Base-by-base conservation (phyloP, 1,140 invertebrate species). In the Calephelis nemesis region DNA sequence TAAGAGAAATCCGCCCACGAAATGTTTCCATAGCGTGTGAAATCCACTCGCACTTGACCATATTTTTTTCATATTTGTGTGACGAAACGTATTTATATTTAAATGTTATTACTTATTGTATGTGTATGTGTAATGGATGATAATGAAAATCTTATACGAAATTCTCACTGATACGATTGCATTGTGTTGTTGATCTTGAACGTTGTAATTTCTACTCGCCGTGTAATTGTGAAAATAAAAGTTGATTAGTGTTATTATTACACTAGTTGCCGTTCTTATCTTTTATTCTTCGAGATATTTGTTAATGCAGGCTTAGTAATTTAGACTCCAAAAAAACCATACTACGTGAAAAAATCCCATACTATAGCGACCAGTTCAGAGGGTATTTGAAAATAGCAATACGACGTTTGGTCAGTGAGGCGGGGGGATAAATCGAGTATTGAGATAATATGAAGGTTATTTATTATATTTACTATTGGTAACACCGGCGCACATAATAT, bases 161-260 rank as follows among this genome's bases (percentile, higher is more conserved):
- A 30, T 58, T 58, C 54, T 58, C 54, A 58, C 30, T 58, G 54
- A 7, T 7, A 10, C 10, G 54, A 58, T 58, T 58, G 30, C 54
- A 58, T 58, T 58, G 54, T 58, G 30, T 58, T 58, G 54, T 58
- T 58, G 54, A 19, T 58, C 54, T 58, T 58, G 54, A 58, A 58
- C 54, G 54, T 39, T 30, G 54, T 58, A 58, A 58, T 58, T 58
- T 58, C 54, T 58, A 58, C 39, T 58, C 54, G 30, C 15, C 54
- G 52, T 54, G 30, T 19, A 54, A 58, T 58, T 58, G 54, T 39
- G 54, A 58, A 58, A 58, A 58, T 58, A 58, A 58, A 12, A 39
- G 54, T 58, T 30, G 54, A 39, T 58, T 39, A 58, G 39, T 58
- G 19, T 58, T 30, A 58, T 30, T 45, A 45, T 58, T 58, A 58